Base-by-base conservation (phyloP, 2,888 invertebrate genomes). In the Ectobius pallidus region DNA sequence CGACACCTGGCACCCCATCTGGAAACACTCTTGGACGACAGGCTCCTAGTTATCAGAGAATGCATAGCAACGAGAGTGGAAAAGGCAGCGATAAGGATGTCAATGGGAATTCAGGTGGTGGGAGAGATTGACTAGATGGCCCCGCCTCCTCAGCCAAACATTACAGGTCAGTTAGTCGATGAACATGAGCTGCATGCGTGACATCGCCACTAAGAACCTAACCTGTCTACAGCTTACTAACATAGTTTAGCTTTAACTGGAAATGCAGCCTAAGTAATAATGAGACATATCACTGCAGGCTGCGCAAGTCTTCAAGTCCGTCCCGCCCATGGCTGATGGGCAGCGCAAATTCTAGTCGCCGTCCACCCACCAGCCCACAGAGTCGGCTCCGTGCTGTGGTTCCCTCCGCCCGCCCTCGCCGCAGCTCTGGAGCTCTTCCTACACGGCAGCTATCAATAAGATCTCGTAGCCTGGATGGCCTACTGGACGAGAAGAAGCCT, bases 1-100 rank as follows among this genome's bases (percentile, higher is more conserved):
- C 88, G 69, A 87, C 90, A 16, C 91, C 91, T 0, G 89, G 89
- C 71, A 93, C 93, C 20, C 94, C 94, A 1, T 88, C 90, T 65
- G 90, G 89, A 75, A 88, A 90, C 3, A 85, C 87, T 74, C 87
- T 91, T 75, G 87, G 87, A 55, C 86, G 91, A 74, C 90, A 90
- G 72, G 90, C 90, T 46, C 92, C 92, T 7, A 89, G 85, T 80
- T 95, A 93, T 85, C 94, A 94, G 82, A 88, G 95, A 79, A 94
- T 94, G 91, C 91, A 92, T 83, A 94, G 94, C 81, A 94, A 92
- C 82, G 94, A 95, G 82, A 93, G 92, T 79, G 85, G 84, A 42
- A 85, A 84, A 77, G 87, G 89, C 73, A 90, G 90, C 78, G 92
- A 92, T 80, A 92, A 92, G 82, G 90, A 91, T 79, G 84, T 86